Base-by-base conservation (phyloP, 2,888 invertebrate species). In the Hirtodrosophila cameraria region DNA sequence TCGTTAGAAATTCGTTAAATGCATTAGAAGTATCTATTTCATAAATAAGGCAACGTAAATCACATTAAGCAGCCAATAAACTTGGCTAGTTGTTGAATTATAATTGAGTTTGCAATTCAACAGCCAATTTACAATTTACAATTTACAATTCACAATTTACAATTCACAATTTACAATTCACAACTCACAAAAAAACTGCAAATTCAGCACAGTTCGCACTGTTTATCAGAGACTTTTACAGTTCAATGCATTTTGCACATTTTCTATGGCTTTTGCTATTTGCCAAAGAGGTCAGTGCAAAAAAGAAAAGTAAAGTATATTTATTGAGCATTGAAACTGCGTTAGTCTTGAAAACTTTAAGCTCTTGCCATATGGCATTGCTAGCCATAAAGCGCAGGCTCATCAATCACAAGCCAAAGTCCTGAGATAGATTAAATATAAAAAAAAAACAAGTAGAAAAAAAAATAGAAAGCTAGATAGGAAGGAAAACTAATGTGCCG, bases 391-490 rank as follows among this genome's bases (percentile, higher is more conserved):
- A 20, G 15, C 41, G 36, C 20, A 36, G 12, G 31, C 58, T 65
- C 77, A 77, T 85, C 82, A 77, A 85, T 85, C 82, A 69, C 59
- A 36, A 50, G 45, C 36, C 57, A 42, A 52, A 74, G 62, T 49
- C 71, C 23, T 23, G 23, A 8, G 7, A 35, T 59, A 23, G 8
- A 7, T n/a, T n/a, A n/a, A n/a, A n/a, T n/a, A n/a, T n/a, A n/a
- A n/a, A n/a, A n/a, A n/a, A n/a, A n/a, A n/a, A n/a, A 23, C 2
- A 13, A 8, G 15, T 5, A 18, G 39, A 23, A 39, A 15, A 12
- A 13, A 28, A 13, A 27, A 28, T 13, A 16, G 12, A 9, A 18
- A 1, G 2, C 18, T 39, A 31, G 20, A 16, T 39, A 31, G 33
- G 46, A 16, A 45, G 35, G 13, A 43, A 65, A 78, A 59, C 76